Conservation (phyloP, 2,797 vertebrate genomes). For the Tarsius wallacei region DNA sequence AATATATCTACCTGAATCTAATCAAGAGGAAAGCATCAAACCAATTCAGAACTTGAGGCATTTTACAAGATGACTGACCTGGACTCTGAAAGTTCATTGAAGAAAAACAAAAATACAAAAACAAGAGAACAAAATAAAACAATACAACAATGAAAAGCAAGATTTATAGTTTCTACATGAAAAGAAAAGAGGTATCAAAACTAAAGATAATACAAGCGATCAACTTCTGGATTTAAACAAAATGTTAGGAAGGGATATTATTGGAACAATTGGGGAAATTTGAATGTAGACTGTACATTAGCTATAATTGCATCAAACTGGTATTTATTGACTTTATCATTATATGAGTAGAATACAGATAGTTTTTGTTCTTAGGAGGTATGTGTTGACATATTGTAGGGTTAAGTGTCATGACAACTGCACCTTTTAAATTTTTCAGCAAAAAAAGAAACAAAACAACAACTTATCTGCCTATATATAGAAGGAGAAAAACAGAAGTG, state of each 20-base stretch:
- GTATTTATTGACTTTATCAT: background rate
- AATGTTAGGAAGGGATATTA: background rate
- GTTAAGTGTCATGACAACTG: background rate
- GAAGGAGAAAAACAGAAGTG: background rate
- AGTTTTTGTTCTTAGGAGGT: background rate
- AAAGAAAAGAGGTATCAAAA: background rate
- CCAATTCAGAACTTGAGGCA: background rate
- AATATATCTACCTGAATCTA: conserved; percentile 1
- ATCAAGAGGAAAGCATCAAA: background rate
- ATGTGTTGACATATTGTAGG: background rate
- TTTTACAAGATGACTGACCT: background rate
- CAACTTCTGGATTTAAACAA: background rate
- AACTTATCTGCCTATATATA: background rate
- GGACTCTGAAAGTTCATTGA: background rate
- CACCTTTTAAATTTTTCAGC: background rate
- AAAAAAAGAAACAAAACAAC: background rate
- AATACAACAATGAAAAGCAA: background rate
- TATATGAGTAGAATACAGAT: background rate
- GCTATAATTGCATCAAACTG: background rate
- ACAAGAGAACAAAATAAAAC: background rate
- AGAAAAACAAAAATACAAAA: background rate
- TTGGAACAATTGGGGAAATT: background rate
- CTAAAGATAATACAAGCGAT: background rate
- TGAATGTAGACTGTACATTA: background rate
- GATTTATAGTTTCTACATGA: background rate